Conservation (phyloP, 2,113 vertebrate genomes). For the Hippocampus mohnikei region DNA sequence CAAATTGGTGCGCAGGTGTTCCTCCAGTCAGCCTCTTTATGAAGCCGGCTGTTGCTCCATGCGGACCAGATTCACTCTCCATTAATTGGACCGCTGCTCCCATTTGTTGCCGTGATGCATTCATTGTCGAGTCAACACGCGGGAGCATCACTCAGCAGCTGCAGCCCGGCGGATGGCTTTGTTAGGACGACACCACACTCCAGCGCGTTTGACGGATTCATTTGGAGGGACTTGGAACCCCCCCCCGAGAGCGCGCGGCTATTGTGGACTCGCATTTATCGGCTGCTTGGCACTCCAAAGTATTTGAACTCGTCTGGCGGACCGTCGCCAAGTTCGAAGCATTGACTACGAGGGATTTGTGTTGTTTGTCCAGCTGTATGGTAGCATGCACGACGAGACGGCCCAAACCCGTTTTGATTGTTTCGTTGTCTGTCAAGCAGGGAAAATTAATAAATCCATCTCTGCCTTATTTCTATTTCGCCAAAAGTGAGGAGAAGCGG, state of each 20-base stretch:
- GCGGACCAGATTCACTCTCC: conserved; percentile 43
- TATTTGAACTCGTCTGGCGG: background rate
- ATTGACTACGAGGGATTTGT: background rate
- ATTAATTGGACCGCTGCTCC: conserved; percentile 30
- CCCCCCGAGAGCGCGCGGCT: background rate
- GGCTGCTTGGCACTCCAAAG: background rate
- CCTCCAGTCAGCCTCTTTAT: conserved; percentile 35
- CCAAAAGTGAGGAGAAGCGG: no score
- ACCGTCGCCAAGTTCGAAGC: background rate
- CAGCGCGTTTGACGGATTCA: background rate
- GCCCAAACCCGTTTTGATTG: no score
- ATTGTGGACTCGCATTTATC: background rate
- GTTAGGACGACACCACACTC: background rate
- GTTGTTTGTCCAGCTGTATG: background rate
- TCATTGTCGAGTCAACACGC: conserved; percentile 41
- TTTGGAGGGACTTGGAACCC: background rate
- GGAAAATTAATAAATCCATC: no score
- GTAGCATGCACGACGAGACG: background rate
- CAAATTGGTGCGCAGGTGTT: conserved; percentile 30
- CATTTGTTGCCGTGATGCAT: conserved; percentile 42
- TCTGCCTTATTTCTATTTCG: no score
- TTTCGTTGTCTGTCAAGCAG: no score
- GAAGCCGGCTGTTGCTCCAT: conserved; percentile 14
- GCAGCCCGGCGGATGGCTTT: conserved; percentile 6
- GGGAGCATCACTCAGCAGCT: conserved; percentile 31